Percentiles rank a stretch among this genome's conserved stretches.
Evolutionary conservation across 2,797 vertebrate genomes (phyloP).

Genomic region (Coracias cyanogaster): DNA sequence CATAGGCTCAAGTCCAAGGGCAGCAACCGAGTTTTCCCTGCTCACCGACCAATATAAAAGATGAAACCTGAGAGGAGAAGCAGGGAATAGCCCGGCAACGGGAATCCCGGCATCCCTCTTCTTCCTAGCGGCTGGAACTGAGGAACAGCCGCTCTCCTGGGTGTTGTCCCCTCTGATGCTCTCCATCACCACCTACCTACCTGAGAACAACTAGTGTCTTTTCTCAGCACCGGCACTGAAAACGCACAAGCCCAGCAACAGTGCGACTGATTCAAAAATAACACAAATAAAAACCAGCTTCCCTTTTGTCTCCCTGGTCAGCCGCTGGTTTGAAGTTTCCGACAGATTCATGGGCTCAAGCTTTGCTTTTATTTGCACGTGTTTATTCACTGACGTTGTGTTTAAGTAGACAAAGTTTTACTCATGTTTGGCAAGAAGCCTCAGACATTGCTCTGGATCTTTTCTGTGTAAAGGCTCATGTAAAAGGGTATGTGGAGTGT

Average conservation of each 20-base stretch:
- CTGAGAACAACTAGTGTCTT: not conserved
- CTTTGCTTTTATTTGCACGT: not conserved
- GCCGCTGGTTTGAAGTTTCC: not conserved
- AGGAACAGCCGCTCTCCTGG: not conserved
- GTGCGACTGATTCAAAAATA: not conserved
- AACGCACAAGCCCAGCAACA: not conserved
- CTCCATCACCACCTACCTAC: constrained; percentile 5
- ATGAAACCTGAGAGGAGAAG: not conserved
- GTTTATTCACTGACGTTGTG: not conserved
- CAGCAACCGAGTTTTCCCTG: not conserved
- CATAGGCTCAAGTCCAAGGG: not conserved
- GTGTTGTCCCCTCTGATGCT: constrained; percentile 28
- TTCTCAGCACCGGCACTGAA: not conserved
- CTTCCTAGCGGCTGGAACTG: not conserved
- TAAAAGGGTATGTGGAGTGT: not conserved
- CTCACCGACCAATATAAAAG: not conserved
- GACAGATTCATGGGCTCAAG: not conserved
- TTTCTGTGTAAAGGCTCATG: not conserved
- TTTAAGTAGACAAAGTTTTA: not conserved
- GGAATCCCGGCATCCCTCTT: constrained; percentile 50
- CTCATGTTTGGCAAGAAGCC: not conserved
- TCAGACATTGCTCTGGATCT: not conserved
- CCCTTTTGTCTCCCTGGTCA: not conserved
- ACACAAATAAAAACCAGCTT: not conserved
- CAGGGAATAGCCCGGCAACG: constrained; percentile 9